Base-by-base conservation (phyloP, 2,888 invertebrate species). In the Cosmia pyralina region DNA sequence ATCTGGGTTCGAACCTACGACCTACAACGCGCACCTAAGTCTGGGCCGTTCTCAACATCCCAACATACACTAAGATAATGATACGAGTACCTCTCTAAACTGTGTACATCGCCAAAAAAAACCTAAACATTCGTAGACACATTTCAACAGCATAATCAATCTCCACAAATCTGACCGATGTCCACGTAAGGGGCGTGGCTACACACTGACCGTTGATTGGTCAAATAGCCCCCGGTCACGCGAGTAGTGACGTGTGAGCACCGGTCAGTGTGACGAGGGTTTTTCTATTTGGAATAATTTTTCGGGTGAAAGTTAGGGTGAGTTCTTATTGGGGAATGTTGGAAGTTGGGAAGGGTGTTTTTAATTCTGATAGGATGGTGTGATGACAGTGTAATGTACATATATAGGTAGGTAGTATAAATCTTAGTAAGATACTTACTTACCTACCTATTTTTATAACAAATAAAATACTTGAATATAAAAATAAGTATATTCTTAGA, bases 111-210 rank as follows among this genome's bases (percentile, higher is more conserved):
- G 4, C 8, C 19, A 4, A 50, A 10, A 17, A 19, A 38, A 44
- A 11, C 15, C 8, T 11, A 52, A 34, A 73, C 10, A n/a, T 50
- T 38, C 6, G n/a, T 41, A 50, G 50, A n/a, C 52, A 76, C n/a
- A 60, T 34, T 63, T 59, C 13, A 59, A 68, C 52, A 44, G 0
- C 41, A 44, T 55, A n/a, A 83, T 85, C 79, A 62, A 83, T 70
- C 58, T 44, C 76, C 75, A 58, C 53, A 57, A 58, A 60, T 79
- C 76, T 88, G 89, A 85, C 91, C 91, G 88, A 65, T 91, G 93
- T 91, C 93, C 93, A 90, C 86, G 77, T 72, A 59, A 69, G 82
- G 87, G 93, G 93, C 89, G 92, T 88, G 90, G 93, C 89, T 10
- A 68, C 75, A 62, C 28, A 71, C 76, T 74, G 65, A 84, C 86